A percentile compares a stretch with the other conserved stretches of the same genome.
Conservation (phyloP, 1,140 invertebrate species). For the Rhynchophorus ferrugineus region DNA sequence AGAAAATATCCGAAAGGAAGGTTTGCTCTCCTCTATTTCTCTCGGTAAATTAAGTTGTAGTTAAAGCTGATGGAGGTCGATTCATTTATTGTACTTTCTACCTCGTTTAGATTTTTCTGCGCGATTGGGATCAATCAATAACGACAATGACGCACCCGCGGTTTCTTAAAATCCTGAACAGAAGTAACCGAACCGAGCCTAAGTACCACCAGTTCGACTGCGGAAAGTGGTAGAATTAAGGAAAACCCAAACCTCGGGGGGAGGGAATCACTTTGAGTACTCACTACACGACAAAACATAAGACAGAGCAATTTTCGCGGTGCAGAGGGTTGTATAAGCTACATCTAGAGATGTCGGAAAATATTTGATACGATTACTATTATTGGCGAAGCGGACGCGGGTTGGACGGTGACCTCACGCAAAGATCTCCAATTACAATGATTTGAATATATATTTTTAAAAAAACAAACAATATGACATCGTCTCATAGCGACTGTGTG, state of each 20-base stretch:
- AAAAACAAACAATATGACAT: no score
- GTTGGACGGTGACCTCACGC: no score
- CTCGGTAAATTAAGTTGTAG: background rate
- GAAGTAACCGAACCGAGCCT: background rate
- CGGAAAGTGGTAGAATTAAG: no score
- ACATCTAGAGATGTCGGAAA: constrained; percentile 5
- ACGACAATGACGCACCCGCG: background rate
- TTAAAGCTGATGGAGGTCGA: background rate
- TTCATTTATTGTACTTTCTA: constrained; percentile 6
- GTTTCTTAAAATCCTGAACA: background rate
- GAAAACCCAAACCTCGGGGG: no score
- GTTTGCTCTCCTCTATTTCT: constrained; percentile 1
- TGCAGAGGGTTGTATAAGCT: constrained; percentile 5
- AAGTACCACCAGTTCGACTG: background rate
- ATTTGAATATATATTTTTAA: no score
- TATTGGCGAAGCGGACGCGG: background rate
- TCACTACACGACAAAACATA: background rate
- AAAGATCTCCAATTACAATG: no score
- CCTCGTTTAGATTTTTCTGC: constrained; percentile 3
- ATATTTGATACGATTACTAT: constrained; percentile 1
- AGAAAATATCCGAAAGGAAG: no score
- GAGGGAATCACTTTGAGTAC: no score
- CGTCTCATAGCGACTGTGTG: no score
- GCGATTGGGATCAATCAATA: constrained; percentile 1
- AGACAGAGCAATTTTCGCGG: no score